These are phyloP conservation scores for Prunella strophiata DNA, from an alignment of 2,797 vertebrate genomes.

Conservation along the genomic window DNA sequence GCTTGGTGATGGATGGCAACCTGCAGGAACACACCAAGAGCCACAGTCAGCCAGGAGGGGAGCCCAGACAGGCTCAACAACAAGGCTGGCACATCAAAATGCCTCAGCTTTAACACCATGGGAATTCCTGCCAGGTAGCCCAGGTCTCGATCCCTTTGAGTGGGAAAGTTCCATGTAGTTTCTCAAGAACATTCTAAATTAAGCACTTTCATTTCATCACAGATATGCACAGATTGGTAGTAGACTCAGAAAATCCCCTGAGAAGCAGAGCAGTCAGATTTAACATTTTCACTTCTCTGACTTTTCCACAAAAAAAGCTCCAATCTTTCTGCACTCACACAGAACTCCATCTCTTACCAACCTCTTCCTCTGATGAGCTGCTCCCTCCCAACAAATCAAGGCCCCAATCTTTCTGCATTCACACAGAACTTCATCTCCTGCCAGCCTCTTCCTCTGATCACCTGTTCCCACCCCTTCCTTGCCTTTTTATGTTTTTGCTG, in stretches of 20 bases:
- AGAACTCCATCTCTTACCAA: neutral
- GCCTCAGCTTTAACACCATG: neutral
- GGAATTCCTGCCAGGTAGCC: neutral
- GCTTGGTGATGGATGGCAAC: conserved; percentile 87
- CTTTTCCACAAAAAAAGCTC: neutral
- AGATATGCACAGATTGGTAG: neutral
- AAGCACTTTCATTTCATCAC: neutral
- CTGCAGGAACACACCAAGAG: conserved; percentile 71
- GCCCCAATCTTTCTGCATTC: neutral
- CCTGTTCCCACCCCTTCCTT: neutral
- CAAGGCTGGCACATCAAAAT: neutral
- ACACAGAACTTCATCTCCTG: neutral
- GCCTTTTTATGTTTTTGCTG: neutral
- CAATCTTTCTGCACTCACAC: neutral
- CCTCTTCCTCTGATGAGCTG: neutral
- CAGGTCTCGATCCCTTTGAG: neutral
- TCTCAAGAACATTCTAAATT: neutral
- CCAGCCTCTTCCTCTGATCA: neutral
- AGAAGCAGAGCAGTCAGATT: neutral
- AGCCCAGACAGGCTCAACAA: neutral
- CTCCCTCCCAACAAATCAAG: neutral
- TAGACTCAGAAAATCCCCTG: neutral
- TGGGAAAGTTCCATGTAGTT: neutral
- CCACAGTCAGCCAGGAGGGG: neutral
- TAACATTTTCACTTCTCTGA: neutral